Evolutionary conservation across 2,888 invertebrate species (phyloP), one percentile per base, ranked within the genome.

Genomic region (Heteromurus nitidus): DNA sequence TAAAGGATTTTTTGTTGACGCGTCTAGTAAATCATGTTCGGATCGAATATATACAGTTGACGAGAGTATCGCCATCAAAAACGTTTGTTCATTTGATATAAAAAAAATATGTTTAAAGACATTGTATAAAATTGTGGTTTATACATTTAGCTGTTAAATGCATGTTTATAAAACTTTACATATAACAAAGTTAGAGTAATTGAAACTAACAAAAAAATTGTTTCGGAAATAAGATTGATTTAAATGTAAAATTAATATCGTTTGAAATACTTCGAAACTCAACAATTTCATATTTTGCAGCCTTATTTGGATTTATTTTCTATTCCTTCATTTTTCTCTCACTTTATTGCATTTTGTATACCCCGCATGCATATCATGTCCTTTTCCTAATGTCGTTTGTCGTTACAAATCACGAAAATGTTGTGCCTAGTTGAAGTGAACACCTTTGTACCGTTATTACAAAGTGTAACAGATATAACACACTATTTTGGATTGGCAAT

Each of bases 11-110:
- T 68, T 50, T 58, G 42, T 36, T 31, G n/a, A 42, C 2, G 3
- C 11, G 67, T 67, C 26, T 65, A 44, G n/a, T 47, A 67, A 22
- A 55, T 20, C n/a, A n/a, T n/a, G n/a, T n/a, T 16, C 47, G 50
- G 28, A 50, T 47, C 28, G 28, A 50, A 7, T 47, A n/a, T n/a
- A n/a, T n/a, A n/a, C n/a, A n/a, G n/a, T 65, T 67, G 67, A 47
- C 26, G 67, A 47, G 44, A 67, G 44, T 64, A 64, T 42, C 64
- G 20, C 22, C 42, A 42, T 64, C 36, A 30, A 64, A 24, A 60
- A 64, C 42, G 42, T 67, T 67, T 67, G 67, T 67, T 67, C 67
- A 67, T 67, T 67, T 67, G 67, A 47, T 67, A 67, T 67, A 67
- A 11, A 18, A 20, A 62, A 16, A n/a, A 22, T 65, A 42, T 24